Evolutionary conservation across 1,140 invertebrate species (phyloP).

Genomic region (Heliothis virescens): DNA sequence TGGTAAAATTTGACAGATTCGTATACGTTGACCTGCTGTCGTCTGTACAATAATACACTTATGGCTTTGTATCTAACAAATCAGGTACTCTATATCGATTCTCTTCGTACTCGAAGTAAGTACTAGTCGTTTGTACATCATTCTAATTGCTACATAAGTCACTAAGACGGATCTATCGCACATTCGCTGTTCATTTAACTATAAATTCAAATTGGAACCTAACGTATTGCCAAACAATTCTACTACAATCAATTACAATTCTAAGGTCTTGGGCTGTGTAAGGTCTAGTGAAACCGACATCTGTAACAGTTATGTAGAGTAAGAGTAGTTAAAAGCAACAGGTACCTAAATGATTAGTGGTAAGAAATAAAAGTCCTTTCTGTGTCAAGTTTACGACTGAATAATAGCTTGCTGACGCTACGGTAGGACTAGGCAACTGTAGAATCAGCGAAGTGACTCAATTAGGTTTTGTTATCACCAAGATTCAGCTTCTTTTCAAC

Average conservation of each 20-base stretch:
- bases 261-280: not conserved
- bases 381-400: too few species aligned
- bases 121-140: not conserved
- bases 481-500: too few species aligned
- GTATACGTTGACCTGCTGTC: too few species aligned
- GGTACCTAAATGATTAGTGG: not conserved
- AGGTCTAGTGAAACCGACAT: not conserved
- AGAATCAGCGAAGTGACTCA: too few species aligned
- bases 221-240: constrained; percentile 2
- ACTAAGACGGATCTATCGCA: constrained; percentile 19
- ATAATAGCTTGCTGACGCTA: too few species aligned
- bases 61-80: not conserved
- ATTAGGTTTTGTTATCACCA: too few species aligned
- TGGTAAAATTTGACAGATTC: too few species aligned
- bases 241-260: not conserved
- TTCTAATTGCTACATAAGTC: constrained; percentile 17
- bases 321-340: not conserved
- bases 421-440: too few species aligned
- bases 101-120: not conserved
- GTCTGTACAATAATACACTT: too few species aligned
- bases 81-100: not conserved
- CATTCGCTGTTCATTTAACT: not conserved
- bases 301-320: not conserved
- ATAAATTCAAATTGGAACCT: constrained; percentile 27
- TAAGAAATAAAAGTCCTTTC: not conserved